These are phyloP conservation scores for Mycogona germanica DNA, from an alignment of 2,888 invertebrate species.

Conservation along the genomic window DNA sequence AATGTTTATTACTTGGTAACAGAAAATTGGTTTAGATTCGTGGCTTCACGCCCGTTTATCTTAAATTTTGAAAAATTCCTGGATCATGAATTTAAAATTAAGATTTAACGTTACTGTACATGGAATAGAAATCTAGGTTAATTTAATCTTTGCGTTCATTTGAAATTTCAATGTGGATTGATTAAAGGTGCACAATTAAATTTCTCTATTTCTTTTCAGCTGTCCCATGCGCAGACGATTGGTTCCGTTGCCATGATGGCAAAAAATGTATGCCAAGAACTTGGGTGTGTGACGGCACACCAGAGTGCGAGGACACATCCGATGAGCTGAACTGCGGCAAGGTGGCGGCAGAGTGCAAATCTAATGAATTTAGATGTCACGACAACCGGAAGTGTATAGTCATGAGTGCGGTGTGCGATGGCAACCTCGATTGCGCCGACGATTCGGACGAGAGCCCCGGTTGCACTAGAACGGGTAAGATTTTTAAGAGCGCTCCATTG, in stretches of 20 bases:
- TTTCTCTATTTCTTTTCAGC: not conserved
- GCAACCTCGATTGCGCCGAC: constrained; percentile 34
- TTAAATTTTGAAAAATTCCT: too few relatives aligned
- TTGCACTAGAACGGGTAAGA: constrained; percentile 25
- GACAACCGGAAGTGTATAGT: constrained; percentile 33
- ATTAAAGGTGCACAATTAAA: too few relatives aligned
- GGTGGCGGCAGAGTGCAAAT: constrained; percentile 19
- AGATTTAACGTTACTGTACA: too few relatives aligned
- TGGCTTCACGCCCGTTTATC: too few relatives aligned
- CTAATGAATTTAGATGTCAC: constrained; percentile 25
- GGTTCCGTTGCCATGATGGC: constrained; percentile 21
- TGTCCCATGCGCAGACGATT: constrained; percentile 13
- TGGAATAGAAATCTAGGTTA: too few relatives aligned
- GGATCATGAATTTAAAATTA: too few relatives aligned
- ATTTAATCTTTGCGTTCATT: too few relatives aligned
- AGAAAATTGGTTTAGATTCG: too few relatives aligned
- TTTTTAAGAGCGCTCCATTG: not conserved
- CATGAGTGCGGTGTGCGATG: constrained; percentile 34
- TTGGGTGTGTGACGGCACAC: constrained; percentile 30
- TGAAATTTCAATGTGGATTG: too few relatives aligned
- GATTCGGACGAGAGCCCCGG: constrained; percentile 35
- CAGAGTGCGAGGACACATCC: constrained; percentile 44
- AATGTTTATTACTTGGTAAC: too few relatives aligned
- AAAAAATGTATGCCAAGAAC: constrained; percentile 29
- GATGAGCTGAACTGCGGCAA: constrained; percentile 47